Evolutionary conservation across 2,113 vertebrate species (phyloP).

Genomic region (Uropsilus gracilis): DNA sequence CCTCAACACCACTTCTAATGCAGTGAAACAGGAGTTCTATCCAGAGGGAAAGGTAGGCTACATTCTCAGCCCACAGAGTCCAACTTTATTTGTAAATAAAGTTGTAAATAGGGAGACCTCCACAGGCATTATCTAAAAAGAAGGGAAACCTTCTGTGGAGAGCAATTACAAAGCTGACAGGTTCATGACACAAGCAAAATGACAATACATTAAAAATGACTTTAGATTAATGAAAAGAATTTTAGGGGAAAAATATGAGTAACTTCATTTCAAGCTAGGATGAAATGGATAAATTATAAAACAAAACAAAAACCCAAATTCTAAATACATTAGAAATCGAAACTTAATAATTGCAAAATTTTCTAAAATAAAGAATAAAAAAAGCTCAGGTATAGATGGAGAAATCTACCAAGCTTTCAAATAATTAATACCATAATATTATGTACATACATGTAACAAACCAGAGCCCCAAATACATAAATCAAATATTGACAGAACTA

Average conservation of each 20-base stretch:
- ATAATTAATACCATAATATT: neutral
- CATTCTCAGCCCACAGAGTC: neutral
- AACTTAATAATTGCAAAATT: slow-evolving; percentile 3
- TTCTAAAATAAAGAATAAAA: neutral
- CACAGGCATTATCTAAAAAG: neutral
- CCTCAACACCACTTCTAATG: neutral
- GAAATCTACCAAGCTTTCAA: neutral
- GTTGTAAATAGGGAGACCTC: neutral
- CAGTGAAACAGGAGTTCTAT: neutral
- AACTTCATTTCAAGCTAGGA: neutral
- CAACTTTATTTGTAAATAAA: neutral
- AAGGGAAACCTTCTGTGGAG: neutral
- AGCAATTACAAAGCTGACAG: neutral
- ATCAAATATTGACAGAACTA: neutral
- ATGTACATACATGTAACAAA: neutral
- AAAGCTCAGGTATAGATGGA: neutral
- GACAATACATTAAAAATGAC: neutral
- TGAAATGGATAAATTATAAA: slow-evolving; percentile 12
- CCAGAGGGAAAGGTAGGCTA: neutral
- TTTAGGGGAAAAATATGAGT: neutral
- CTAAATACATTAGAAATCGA: neutral
- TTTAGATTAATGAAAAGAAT: neutral
- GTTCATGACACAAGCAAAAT: neutral
- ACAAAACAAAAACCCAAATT: neutral
- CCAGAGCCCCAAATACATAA: neutral